These are phyloP conservation scores for Coccyzus lansbergi DNA, from an alignment of 2,797 vertebrate genomes.

Conservation along the genomic window DNA sequence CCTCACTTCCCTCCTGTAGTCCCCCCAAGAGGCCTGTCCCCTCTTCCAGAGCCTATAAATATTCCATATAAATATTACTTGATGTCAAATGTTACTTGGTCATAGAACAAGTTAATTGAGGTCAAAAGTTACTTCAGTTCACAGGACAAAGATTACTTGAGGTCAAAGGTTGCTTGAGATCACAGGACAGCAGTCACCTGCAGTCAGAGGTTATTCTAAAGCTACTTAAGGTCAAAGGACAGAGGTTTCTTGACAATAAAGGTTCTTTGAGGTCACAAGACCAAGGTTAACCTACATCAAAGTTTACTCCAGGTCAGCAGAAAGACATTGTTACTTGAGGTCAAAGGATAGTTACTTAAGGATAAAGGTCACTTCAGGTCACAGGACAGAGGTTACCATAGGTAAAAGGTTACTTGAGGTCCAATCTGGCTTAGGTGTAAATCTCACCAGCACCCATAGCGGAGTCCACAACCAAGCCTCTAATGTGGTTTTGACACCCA, in stretches of 20 bases:
- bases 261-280: too few relatives aligned
- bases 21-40: too few relatives aligned
- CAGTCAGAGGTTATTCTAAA: not conserved
- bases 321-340: not conserved
- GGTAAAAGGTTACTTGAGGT: not conserved
- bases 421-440: not conserved
- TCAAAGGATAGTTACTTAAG: not conserved
- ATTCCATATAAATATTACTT: too few relatives aligned
- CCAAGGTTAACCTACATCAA: not conserved
- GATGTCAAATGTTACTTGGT: not conserved
- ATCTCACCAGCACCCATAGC: rapidly evolving
- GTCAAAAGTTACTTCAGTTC: not conserved
- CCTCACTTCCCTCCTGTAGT: too few relatives aligned
- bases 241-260: not conserved
- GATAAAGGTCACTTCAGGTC: not conserved
- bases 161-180: not conserved
- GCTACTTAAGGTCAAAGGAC: not conserved
- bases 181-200: not conserved
- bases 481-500: rapidly evolving
- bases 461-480: not conserved
- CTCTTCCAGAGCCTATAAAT: too few relatives aligned
- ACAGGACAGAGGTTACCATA: not conserved
- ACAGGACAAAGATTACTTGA: not conserved
- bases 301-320: not conserved
- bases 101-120: not conserved